Conservation (phyloP, 2,113 vertebrate species). For the Ptilonorhynchus violaceus region DNA sequence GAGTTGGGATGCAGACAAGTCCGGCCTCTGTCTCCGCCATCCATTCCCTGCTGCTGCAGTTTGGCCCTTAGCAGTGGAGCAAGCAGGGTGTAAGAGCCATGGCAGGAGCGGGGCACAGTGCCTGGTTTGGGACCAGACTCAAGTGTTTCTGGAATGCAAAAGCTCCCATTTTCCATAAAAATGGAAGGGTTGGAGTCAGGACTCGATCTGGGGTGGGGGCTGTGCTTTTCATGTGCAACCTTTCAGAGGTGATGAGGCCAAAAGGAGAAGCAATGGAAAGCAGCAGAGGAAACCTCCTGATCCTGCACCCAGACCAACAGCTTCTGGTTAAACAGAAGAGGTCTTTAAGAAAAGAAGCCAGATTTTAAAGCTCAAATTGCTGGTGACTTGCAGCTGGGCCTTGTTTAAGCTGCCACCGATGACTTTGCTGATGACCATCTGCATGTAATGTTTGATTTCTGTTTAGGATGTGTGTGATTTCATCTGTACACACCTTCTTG, state of each 20-base stretch:
- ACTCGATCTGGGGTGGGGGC: neutral
- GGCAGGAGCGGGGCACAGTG: neutral
- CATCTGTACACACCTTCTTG: neutral
- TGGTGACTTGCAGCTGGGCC: neutral
- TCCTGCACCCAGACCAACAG: neutral
- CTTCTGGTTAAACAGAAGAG: neutral
- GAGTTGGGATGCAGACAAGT: no score
- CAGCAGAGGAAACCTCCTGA: neutral
- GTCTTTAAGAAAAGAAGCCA: neutral
- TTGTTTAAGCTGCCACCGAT: neutral
- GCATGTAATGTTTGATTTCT: neutral
- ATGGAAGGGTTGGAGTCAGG: neutral
- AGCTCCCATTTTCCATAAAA: neutral
- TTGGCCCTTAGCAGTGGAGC: neutral
- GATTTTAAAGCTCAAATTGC: neutral
- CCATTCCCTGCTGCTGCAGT: no score
- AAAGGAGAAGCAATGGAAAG: rapidly evolving
- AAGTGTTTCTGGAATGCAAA: neutral
- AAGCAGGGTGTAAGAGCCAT: neutral
- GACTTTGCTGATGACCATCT: neutral
- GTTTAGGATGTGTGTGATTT: neutral
- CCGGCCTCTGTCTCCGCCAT: no score
- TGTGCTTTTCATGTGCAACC: neutral
- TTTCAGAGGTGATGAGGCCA: neutral
- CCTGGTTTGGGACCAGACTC: neutral